Evolutionary conservation across 2,113 vertebrate genomes (phyloP), one percentile per base, ranked within the genome.

Genomic region (Sapayoa aenigma): DNA sequence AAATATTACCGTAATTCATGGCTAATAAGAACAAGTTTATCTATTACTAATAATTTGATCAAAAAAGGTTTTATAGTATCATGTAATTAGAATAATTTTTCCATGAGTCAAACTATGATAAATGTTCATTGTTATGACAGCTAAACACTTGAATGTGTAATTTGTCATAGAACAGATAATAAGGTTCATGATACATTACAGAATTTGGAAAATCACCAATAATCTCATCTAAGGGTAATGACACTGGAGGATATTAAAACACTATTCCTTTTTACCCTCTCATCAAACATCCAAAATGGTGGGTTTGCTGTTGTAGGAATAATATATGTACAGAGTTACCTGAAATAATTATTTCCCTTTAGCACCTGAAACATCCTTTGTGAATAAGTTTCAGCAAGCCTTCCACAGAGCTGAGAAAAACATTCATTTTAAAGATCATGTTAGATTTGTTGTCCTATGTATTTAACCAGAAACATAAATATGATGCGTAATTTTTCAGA

Each of bases 41-140:
- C 83, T 87, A 68, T 66, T 92, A 77, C 18, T 76, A 59, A 92
- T 92, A 78, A 76, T 46, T 93, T 78, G 89, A 83, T 31, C n/a
- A 39, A 94, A 77, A 69, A 88, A 78, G 73, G 88, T 95, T 97
- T 89, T 91, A 72, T 11, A 79, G 76, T 90, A 88, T 73, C 3
- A 0, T 93, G 68, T 49, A 82, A 93, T 93, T 93, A 94, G 50
- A 95, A 85, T 49, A 1, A 90, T 87, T 73, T 81, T 73, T 93
- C 37, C 37, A 69, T 83, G 59, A 96, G 67, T 56, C 84, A 95
- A 97, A 93, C 28, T 14, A 91, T 81, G 83, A 91, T 78, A 96
- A 95, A 95, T 92, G 30, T 39, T 94, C 81, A 83, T 77, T 92
- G 86, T 93, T 94, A 93, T 90, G 93, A 95, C 84, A 95, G 58